Evolutionary conservation across 1,140 invertebrate genomes (phyloP), one percentile per base, ranked within the genome.

Genomic region (Schlechtendalia chinensis): DNA sequence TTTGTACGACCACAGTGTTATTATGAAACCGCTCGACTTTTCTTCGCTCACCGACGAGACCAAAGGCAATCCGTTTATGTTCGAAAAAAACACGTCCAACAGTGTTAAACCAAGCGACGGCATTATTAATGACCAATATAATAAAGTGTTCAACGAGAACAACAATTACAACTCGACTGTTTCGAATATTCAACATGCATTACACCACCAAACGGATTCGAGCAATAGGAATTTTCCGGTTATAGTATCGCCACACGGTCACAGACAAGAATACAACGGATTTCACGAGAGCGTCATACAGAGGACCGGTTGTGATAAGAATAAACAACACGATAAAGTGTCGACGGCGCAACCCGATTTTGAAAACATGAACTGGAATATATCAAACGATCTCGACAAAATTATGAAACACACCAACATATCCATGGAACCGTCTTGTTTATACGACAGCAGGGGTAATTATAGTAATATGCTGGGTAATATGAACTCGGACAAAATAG

Each of bases 261-360:
- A 45, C 5, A 29, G 58, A 61, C 58, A 63, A 50, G 58, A 79
- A 16, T 79, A 79, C 17, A 61, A 61, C 11, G 75, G 32, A 79
- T 79, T 61, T 79, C 75, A 79, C 14, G 75, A 79, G 59, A 79
- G 75, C 27, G 75, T 79, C 8, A 79, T 79, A 47, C 75, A 79
- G 39, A 79, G 75, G 27, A 79, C 75, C 11, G 75, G 75, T 24
- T 79, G 74, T 5, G 74, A 79, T 47, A 79, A 61, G 50, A 79
- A 79, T 79, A 79, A 59, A 61, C 12, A 29, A 61, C n/a, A 29
- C 8, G 74, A 61, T n/a, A 79, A 79, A 61, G 56, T 59, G 24
- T n/a, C 27, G 19, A 45, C 32, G n/a, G 24, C 22, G 16, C 74
- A 61, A 45, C 22, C 74, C 6, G 74, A 79, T 24, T 79, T 59